Evolutionary conservation across 2,797 vertebrate genomes (phyloP), one percentile per base, ranked within the genome.

Genomic region (Cryptoprocta ferox): DNA sequence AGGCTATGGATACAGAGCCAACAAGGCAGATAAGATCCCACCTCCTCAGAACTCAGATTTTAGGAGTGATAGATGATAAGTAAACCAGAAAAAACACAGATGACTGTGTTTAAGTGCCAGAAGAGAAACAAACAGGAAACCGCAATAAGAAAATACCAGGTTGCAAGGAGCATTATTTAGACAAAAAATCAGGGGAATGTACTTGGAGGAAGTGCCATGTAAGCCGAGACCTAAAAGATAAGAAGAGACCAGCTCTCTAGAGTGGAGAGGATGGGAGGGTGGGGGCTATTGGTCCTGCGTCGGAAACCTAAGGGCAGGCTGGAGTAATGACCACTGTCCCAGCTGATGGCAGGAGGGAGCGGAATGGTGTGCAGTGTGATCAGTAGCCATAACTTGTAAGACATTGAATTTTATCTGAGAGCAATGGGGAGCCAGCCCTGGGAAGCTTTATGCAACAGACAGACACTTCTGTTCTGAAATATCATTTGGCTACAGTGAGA

Each of bases 121-220:
- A 89, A 88, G 35, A 79, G 61, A 95, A 79, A 89, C 18, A 35
- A 91, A 95, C 26, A 89, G 32, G 83, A 45, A 61, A 32, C 9
- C 68, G 2, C 12, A 71, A 19, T 21, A 73, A 48, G 50, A 83
- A 70, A 65, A 68, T 14, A 2, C 5, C n/a, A 73, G 59, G 45
- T 45, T 39, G 48, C 37, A 66, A 68, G 26, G 30, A 68, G 30
- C 15, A 37, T 12, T 16, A 18, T 19, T 32, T 42, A 56, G 70
- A 94, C 14, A 76, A 37, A 94, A 70, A 37, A 21, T 9, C 37
- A 48, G 15, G 19, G 7, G 63, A 56, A 92, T 37, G 32, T 12
- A 68, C 32, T 56, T 26, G 24, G 61, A 95, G 12, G 68, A 53
- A 4, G 13, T 37, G 37, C 59, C 81, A 28, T 89, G 91, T 65